Evolutionary conservation across 2,797 vertebrate species (phyloP).

Genomic region (Myiotriccus ornatus): DNA sequence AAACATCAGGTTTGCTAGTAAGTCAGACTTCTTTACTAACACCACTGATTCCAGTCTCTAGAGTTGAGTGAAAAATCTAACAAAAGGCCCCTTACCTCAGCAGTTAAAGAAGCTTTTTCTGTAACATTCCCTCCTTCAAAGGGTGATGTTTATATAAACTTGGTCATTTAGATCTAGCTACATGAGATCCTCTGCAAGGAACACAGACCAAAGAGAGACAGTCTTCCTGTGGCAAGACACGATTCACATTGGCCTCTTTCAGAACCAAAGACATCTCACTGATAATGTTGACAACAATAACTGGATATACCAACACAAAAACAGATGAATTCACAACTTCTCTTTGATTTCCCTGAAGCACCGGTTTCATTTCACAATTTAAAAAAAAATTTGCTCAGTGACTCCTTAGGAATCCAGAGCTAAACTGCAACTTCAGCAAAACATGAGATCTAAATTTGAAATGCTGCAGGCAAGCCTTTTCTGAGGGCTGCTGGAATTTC

Average conservation of each 20-base stretch:
- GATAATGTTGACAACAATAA: background rate
- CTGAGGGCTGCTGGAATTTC: background rate
- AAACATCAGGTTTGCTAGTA: background rate
- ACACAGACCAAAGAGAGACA: background rate
- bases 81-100: background rate
- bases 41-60: background rate
- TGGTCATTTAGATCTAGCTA: background rate
- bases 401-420: background rate
- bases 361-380: background rate
- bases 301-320: background rate
- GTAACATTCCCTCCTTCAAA: background rate
- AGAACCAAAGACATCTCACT: background rate
- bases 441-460: background rate
- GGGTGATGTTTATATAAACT: background rate
- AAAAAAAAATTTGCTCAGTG: background rate
- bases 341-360: background rate
- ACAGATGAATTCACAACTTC: background rate
- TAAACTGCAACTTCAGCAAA: background rate
- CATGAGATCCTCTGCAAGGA: background rate
- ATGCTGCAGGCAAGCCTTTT: background rate
- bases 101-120: background rate
- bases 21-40: background rate
- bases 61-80: background rate
- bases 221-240: background rate
- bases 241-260: background rate